Base-by-base conservation (phyloP, 2,113 vertebrate genomes). In the Tenebrosternarchus preto region DNA sequence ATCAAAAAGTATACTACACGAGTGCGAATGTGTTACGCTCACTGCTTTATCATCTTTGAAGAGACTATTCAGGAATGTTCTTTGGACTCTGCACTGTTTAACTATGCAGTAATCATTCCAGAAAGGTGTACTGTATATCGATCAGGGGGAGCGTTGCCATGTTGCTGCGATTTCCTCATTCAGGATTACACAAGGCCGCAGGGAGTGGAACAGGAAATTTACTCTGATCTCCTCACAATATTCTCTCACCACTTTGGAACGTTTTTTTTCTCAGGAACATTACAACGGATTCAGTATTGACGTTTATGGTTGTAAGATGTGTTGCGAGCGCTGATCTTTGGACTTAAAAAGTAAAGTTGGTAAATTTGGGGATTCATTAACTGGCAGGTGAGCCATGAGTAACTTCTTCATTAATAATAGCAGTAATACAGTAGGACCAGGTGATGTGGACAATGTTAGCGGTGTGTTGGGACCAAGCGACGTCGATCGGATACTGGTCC, bases 401-500 rank as follows among this genome's bases (percentile, higher is more conserved):
- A 25, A 8, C 33, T 7, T 61, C 8, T 33, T 33, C 31, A 25
- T 5, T 16, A 66, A 69, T 1, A 67, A 78, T 4, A 15, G 25
- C 20, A n/a, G 27, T 8, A 27, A 19, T 50, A 12, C 43, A 50
- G 11, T 50, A 12, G 43, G 43, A 69, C 61, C 39, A 33, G 22
- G n/a, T 27, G 59, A 27, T 1, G 25, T 68, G 22, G 59, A 39
- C 20, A 76, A 83, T 24, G 19, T 25, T 2, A 64, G 22, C 0
- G 33, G 31, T 0, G 29, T 29, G 17, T 69, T 24, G 19, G 84
- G 68, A 8, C 39, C 29, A 7, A 43, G 57, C 5, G 74, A 85
- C 0, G 83, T 90, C 59, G 90, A 92, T 83, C 86, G 77, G 27
- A 75, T 93, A 24, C 72, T 93, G 0, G 92, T 94, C 0, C 93